Base-by-base conservation (phyloP, 2,113 vertebrate genomes). In the Microcebus ravelobensis region DNA sequence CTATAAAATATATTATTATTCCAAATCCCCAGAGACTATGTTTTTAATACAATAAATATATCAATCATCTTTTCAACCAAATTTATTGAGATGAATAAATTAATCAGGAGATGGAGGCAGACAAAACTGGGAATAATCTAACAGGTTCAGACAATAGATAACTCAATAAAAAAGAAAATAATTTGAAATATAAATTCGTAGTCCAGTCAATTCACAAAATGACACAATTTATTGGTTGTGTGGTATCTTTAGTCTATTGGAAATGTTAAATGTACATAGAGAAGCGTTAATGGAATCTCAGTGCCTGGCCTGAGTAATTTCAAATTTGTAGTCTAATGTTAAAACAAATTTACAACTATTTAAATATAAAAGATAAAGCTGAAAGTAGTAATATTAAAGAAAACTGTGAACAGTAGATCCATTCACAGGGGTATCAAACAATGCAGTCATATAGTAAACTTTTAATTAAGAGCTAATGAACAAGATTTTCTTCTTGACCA, bases 1-100 rank as follows among this genome's bases (percentile, higher is more conserved):
- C 6, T 91, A 39, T 74, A 95, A 76, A 85, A 52, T 42, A 27
- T 57, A 67, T 70, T 27, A 88, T 88, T 91, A 63, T 11, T 68
- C 57, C 57, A 48, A 90, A 48, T 87, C 34, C 34, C 34, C 25
- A 88, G 91, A 68, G 82, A 50, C 34, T 73, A 42, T 65, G 20
- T n/a, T n/a, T 93, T 89, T 81, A 85, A 77, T 36, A 61, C 4
- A 91, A 23, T 71, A 63, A 82, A 57, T n/a, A 31, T 23, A 29
- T 92, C 50, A 74, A n/a, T 83, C 74, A 87, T 90, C 34, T 81
- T 61, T 68, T 42, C 91, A 88, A 71, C 34, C 31, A 68, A 82
- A n/a, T 92, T 94, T 92, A 70, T 74, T 87, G 57, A 93, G 15
- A 25, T 94, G 45, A 87, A 83, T 76, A 79, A 67, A 63, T 68